These are phyloP conservation scores for Eupsilia transversa DNA, from an alignment of 2,888 invertebrate genomes.

Conservation along the genomic window DNA sequence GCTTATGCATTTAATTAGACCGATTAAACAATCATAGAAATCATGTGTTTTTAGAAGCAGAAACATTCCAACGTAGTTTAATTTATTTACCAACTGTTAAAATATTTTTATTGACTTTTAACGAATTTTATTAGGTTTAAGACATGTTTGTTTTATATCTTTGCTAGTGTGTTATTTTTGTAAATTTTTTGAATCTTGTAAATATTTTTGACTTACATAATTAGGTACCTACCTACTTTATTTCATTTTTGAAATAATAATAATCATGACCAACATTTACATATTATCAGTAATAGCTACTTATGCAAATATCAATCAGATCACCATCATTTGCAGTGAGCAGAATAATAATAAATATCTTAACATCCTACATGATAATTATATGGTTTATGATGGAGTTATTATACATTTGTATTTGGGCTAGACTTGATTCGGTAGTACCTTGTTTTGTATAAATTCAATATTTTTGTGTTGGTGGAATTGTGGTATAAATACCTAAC, in stretches of 20 bases:
- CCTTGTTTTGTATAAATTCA: neutral
- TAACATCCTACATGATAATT: constrained; percentile 24
- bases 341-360: neutral
- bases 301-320: neutral
- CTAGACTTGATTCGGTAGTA: constrained; percentile 37
- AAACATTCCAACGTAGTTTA: constrained; percentile 58
- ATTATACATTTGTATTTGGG: constrained; percentile 27
- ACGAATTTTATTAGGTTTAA: constrained; percentile 61
- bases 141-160: constrained; percentile 47
- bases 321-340: neutral
- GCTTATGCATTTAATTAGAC: constrained; percentile 61
- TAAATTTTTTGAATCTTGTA: constrained; percentile 47
- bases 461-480: constrained; percentile 7
- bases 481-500: constrained; percentile 1
- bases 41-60: constrained; percentile 29
- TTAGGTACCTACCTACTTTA: constrained; percentile 12
- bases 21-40: constrained; percentile 44
- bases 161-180: constrained; percentile 49
- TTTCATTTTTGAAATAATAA: constrained; percentile 28
- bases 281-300: neutral
- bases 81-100: constrained; percentile 54
- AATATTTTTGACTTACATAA: constrained; percentile 42
- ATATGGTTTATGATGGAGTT: constrained; percentile 14
- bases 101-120: constrained; percentile 53
- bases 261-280: constrained; percentile 19